A percentile compares a stretch with the other conserved stretches of the same genome.
These are phyloP conservation scores for Drosophila truncata DNA, from an alignment of 1,140 invertebrate genomes.

Conservation along the genomic window DNA sequence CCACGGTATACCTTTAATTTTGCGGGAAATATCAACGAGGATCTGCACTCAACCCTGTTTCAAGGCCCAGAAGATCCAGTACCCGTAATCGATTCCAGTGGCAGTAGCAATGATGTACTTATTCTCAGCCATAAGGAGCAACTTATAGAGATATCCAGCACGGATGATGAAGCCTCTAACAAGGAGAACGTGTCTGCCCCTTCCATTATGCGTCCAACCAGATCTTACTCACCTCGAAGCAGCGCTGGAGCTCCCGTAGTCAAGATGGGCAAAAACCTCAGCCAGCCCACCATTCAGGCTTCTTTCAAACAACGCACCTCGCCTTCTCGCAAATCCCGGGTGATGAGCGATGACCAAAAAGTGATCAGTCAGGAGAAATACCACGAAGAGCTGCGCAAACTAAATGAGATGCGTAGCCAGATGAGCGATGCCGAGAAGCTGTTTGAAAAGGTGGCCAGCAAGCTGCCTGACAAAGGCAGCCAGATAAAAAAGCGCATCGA, in stretches of 20 bases:
- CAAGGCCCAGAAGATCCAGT: not conserved
- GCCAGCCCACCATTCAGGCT: conserved; percentile 71
- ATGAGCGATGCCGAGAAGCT: conserved; percentile 57
- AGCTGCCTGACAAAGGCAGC: conserved; percentile 68
- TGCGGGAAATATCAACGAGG: conserved; percentile 52
- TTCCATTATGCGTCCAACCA: not conserved
- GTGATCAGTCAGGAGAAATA: conserved; percentile 50
- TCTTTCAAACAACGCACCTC: conserved; percentile 16
- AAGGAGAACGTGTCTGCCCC: conserved; percentile 33
- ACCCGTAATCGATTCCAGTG: conserved; percentile 36
- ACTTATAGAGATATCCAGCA: conserved; percentile 72
- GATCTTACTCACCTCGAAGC: conserved; percentile 30
- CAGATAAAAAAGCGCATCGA: conserved; percentile 67
- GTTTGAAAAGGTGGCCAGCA: conserved; percentile 56
- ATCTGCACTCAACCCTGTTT: conserved; percentile 72
- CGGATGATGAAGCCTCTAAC: conserved; percentile 47
- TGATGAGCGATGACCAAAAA: conserved; percentile 21
- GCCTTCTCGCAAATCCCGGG: not conserved
- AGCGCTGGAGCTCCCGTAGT: conserved; percentile 26
- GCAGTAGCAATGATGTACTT: conserved; percentile 71
- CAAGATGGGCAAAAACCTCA: conserved; percentile 42
- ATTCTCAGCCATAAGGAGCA: conserved; percentile 65
- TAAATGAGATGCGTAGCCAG: conserved; percentile 53
- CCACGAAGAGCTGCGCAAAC: conserved; percentile 55
- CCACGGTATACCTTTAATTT: conserved; percentile 74